These are phyloP conservation scores for Monochamus saltuarius DNA, from an alignment of 1,140 invertebrate genomes.

Conservation along the genomic window DNA sequence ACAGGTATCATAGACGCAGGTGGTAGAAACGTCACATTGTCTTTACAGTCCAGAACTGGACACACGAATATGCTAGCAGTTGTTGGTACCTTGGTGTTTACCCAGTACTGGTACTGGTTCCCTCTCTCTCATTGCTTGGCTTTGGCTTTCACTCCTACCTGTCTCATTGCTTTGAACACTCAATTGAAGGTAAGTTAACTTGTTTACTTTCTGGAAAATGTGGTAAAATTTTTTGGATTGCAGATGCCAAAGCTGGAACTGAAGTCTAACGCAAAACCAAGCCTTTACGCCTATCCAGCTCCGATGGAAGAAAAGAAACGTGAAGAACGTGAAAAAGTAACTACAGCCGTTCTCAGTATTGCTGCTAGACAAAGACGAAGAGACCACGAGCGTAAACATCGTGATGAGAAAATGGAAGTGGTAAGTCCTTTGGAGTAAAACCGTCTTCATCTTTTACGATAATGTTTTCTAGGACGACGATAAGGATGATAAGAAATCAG, in stretches of 20 bases:
- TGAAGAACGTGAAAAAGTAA: constrained; percentile 93
- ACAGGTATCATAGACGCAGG: constrained; percentile 60
- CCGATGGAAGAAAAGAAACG: constrained; percentile 97
- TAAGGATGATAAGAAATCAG: constrained; percentile 43
- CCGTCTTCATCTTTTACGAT: constrained; percentile 38
- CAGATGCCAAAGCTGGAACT: constrained; percentile 94
- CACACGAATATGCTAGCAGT: constrained; percentile 97
- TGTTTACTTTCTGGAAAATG: not conserved
- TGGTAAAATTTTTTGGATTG: constrained; percentile 26
- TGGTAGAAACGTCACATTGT: constrained; percentile 95
- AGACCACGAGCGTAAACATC: constrained; percentile 63
- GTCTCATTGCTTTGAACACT: constrained; percentile 91
- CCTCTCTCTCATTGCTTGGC: constrained; percentile 94
- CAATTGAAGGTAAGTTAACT: constrained; percentile 69
- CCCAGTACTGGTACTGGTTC: constrained; percentile 99
- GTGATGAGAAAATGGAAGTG: constrained; percentile 57
- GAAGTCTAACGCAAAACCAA: constrained; percentile 91
- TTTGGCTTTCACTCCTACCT: constrained; percentile 95
- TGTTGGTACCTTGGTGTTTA: constrained; percentile 97
- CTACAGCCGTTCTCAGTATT: constrained; percentile 96
- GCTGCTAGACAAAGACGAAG: constrained; percentile 87
- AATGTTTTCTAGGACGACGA: constrained; percentile 40
- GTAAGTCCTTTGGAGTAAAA: not conserved
- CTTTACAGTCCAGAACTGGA: constrained; percentile 93
- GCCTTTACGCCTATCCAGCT: constrained; percentile 94